Conservation (phyloP, 2,113 vertebrate species). For the Poecile atricapillus region DNA sequence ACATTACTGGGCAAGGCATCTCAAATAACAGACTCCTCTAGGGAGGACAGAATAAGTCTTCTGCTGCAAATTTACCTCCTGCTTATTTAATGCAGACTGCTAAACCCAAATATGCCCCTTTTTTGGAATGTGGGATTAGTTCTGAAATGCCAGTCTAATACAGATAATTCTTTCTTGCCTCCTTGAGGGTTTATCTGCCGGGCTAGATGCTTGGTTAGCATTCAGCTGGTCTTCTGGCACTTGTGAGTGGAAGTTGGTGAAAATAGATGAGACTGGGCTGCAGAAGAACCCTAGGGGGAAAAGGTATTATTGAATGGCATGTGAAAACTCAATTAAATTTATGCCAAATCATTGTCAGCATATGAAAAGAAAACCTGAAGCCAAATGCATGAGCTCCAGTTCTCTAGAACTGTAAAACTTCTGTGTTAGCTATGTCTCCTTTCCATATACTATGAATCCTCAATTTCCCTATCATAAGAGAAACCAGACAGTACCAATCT, state of each 20-base stretch:
- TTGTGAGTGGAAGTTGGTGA: slow-evolving; percentile 61
- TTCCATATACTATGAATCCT: not conserved
- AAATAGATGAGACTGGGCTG: slow-evolving; percentile 63
- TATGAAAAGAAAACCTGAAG: not conserved
- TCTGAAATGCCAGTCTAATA: slow-evolving; percentile 68
- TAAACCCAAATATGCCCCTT: slow-evolving; percentile 67
- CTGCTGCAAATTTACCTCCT: slow-evolving; percentile 66
- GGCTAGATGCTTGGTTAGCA: slow-evolving; percentile 62
- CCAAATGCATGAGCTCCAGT: not conserved
- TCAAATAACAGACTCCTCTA: slow-evolving; percentile 60
- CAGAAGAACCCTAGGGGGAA: slow-evolving; percentile 39
- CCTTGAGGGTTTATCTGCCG: slow-evolving; percentile 69
- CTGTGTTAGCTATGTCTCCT: not conserved
- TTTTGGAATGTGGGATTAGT: slow-evolving; percentile 67
- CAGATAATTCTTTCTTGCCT: slow-evolving; percentile 59
- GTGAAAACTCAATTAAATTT: slow-evolving; percentile 61
- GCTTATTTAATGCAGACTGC: slow-evolving; percentile 66
- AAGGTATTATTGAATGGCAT: slow-evolving; percentile 45
- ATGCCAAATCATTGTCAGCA: slow-evolving; percentile 13
- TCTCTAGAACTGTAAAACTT: not conserved
- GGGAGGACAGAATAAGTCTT: slow-evolving; percentile 49
- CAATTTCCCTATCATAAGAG: not conserved
- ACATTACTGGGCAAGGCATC: slow-evolving; percentile 37
- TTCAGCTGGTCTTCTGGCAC: slow-evolving; percentile 56
- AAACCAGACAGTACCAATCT: not conserved